phyloP scores from a whole-genome alignment of 2,888 invertebrate genomes.

The Allacma fusca region DNA sequence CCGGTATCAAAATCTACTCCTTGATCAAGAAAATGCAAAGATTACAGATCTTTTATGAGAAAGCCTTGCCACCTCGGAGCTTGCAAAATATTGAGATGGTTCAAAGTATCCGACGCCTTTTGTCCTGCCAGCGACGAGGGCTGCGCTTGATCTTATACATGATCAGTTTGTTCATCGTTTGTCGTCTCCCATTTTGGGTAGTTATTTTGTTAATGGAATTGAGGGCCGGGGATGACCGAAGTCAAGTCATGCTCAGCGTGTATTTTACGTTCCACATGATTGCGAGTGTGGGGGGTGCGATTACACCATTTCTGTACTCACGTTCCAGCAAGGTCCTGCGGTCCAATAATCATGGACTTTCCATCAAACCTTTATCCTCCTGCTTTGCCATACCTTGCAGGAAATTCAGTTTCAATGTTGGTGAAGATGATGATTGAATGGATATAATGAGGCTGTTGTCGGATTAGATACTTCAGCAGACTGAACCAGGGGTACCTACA shows the following conservation, averaged over 20 bases:
- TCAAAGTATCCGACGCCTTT: not conserved
- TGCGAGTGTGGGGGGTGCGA: not conserved
- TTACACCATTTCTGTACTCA: constrained; percentile 8
- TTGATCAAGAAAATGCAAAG: not conserved
- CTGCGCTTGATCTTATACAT: not conserved
- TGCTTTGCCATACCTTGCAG: not conserved
- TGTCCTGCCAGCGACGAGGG: not conserved
- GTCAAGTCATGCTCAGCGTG: not conserved
- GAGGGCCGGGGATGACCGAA: too few relatives aligned
- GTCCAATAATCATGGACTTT: not conserved
- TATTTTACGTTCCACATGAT: constrained; percentile 2
- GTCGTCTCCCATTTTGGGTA: not conserved
- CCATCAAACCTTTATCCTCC: not conserved
- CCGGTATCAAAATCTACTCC: not conserved
- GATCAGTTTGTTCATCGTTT: not conserved
- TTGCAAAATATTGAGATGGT: not conserved
- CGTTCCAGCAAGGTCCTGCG: not conserved
- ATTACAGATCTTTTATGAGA: not conserved
- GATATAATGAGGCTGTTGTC: too few relatives aligned
- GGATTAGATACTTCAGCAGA: too few relatives aligned
- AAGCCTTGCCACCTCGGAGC: not conserved
- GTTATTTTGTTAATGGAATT: not conserved
- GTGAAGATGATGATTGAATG: not conserved
- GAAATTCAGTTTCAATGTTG: not conserved
- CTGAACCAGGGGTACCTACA: too few relatives aligned